Evolutionary conservation across 1,140 invertebrate species (phyloP).

Genomic region (Ceratina japonica): DNA sequence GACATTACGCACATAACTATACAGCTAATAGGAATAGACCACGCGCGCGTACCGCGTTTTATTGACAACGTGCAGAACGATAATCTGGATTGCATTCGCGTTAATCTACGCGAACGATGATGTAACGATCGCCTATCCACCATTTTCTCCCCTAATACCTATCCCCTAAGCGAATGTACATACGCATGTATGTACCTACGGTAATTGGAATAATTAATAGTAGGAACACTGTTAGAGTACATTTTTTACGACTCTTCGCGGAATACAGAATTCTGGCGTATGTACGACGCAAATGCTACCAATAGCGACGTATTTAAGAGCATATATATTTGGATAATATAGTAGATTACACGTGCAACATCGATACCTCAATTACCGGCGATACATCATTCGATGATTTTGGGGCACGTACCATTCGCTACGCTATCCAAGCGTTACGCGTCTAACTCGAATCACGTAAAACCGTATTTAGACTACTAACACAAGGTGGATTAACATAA

Average conservation of each 20-base stretch:
- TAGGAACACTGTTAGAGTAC: too few species aligned
- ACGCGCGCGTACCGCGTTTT: conserved; percentile 21
- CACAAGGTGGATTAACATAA: too few species aligned
- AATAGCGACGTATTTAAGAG: too few species aligned
- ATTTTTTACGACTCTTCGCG: too few species aligned
- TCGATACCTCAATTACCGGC: conserved; percentile 22
- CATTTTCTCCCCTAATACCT: background rate
- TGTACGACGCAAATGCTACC: too few species aligned
- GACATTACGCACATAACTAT: too few species aligned
- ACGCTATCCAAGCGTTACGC: conserved; percentile 14
- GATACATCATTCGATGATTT: conserved; percentile 40
- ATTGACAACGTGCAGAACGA: conserved; percentile 25
- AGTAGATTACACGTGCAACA: background rate
- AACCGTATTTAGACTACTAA: too few species aligned
- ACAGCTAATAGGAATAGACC: too few species aligned
- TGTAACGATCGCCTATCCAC: background rate
- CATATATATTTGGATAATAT: background rate
- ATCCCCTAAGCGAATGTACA: too few species aligned
- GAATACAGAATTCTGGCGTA: too few species aligned
- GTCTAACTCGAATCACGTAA: conserved; percentile 13
- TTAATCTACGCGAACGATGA: conserved; percentile 22
- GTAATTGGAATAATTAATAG: too few species aligned
- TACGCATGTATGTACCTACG: background rate
- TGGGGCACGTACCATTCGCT: conserved; percentile 7
- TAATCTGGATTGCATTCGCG: conserved; percentile 36